Evolutionary conservation across 2,888 invertebrate species (phyloP), one percentile per base, ranked within the genome.

Genomic region (Gerris lacustris): DNA sequence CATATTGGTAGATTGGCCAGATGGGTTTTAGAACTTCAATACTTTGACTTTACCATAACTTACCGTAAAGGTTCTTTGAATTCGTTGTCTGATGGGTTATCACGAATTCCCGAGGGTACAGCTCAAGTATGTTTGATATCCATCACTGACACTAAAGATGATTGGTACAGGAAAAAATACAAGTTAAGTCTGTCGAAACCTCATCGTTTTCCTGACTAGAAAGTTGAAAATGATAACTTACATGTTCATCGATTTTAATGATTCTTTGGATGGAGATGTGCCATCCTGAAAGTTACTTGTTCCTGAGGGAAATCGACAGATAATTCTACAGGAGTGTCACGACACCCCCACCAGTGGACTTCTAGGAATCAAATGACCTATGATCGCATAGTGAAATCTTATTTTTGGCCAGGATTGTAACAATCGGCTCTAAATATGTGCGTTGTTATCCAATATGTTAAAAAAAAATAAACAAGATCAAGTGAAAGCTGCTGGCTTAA

Each of bases 351-450:
- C 47, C 6, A 47, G 47, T 55, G 55, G 55, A 9, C 55, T 2
- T 55, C 4, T 55, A 4, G 55, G 55, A 55, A 55, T 55, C 55
- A 55, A 55, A 76, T 75, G 45, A 55, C 55, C 55, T 73, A 67
- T 7, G 63, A 69, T 2, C 67, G 76, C 6, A 44, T 73, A 6
- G 11, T 68, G 0, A 5, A 68, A 11, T 45, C 47, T 6, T 76
- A 73, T 62, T 77, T 73, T 64, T 77, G 76, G 77, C 77, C 77
- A 4, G 45, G 71, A 11, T 74, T 76, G 73, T 66, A 69, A 43
- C 6, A 63, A 6, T 75, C 76, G 44, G 66, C 76, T 71, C 69
- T 0, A 67, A 63, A 0, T 76, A 71, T 45, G 75, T 77, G 0
- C 44, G 70, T 0, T 44, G 31, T 6, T 77, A 76, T 62, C 9